A percentile compares a stretch with the other conserved stretches of the same genome.
phyloP scores from a whole-genome alignment of 2,113 vertebrate genomes.

The Mixornis gularis region DNA sequence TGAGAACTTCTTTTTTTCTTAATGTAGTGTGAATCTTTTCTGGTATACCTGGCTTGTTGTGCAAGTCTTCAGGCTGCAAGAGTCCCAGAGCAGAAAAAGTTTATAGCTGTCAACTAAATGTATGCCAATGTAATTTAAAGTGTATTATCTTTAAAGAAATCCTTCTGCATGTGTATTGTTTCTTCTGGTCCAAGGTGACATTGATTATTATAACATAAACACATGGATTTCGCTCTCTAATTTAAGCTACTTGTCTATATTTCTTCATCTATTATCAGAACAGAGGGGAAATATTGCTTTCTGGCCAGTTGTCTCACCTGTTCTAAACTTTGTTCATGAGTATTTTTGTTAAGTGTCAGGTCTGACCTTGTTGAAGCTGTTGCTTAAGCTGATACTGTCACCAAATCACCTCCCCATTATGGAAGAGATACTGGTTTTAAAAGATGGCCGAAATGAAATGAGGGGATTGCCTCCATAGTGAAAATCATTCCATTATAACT shows the following conservation, averaged over 20 bases:
- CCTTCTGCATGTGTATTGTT: background rate
- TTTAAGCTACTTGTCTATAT: background rate
- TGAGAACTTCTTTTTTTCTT: background rate
- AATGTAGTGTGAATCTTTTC: background rate
- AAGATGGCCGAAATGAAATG: background rate
- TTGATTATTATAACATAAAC: background rate
- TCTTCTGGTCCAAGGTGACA: background rate
- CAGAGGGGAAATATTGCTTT: background rate
- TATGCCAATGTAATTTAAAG: background rate
- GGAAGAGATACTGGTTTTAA: background rate
- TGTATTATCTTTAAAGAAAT: background rate
- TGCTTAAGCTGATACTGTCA: background rate
- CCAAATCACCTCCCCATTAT: background rate
- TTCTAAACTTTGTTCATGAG: background rate
- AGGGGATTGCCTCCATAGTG: background rate
- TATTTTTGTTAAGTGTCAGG: background rate
- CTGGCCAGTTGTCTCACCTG: background rate
- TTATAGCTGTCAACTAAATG: background rate
- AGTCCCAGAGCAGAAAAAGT: background rate
- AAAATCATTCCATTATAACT: background rate
- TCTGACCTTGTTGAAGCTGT: background rate
- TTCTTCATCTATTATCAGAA: background rate
- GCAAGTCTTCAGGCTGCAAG: background rate
- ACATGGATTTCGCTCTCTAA: background rate
- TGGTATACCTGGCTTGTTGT: background rate